These are phyloP conservation scores for Malthinus seriepunctatus DNA, from an alignment of 2,888 invertebrate species.

Conservation along the genomic window DNA sequence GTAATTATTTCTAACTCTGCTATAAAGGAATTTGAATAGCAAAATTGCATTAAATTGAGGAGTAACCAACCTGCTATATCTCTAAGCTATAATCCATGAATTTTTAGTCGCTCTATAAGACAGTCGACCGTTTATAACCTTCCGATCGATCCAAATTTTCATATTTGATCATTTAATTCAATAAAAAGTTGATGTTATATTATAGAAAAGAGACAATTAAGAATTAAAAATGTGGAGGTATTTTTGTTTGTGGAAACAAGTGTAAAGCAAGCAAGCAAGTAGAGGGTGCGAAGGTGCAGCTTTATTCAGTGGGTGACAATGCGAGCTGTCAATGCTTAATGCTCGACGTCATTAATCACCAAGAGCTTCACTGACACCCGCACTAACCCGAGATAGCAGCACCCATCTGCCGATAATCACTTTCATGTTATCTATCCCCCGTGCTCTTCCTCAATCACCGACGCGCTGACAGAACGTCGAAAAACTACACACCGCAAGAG, in stretches of 20 bases:
- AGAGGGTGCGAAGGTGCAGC: conserved; percentile 22
- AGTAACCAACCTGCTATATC: too few relatives aligned
- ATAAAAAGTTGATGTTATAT: too few relatives aligned
- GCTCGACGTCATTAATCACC: conserved; percentile 53
- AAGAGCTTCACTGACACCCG: conserved; percentile 44
- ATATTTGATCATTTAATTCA: too few relatives aligned
- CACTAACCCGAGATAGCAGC: conserved; percentile 44
- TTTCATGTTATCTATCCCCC: conserved; percentile 47
- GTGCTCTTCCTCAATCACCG: conserved; percentile 41
- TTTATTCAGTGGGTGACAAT: conserved; percentile 44
- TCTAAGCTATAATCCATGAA: too few relatives aligned
- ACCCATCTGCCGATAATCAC: conserved; percentile 52
- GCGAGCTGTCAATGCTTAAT: conserved; percentile 53
- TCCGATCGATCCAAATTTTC: too few relatives aligned
- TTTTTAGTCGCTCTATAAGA: too few relatives aligned
- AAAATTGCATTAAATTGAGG: too few relatives aligned
- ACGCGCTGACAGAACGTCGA: conserved; percentile 44
- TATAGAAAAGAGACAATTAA: too few relatives aligned
- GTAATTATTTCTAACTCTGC: too few relatives aligned
- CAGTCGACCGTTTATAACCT: too few relatives aligned
- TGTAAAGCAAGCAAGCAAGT: background rate
- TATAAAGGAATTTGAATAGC: too few relatives aligned
- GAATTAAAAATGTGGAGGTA: background rate
- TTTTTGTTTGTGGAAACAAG: background rate
- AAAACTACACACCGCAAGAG: conserved; percentile 42